Conservation (phyloP, 2,888 invertebrate genomes). For the Tricholauxania praeusta region DNA sequence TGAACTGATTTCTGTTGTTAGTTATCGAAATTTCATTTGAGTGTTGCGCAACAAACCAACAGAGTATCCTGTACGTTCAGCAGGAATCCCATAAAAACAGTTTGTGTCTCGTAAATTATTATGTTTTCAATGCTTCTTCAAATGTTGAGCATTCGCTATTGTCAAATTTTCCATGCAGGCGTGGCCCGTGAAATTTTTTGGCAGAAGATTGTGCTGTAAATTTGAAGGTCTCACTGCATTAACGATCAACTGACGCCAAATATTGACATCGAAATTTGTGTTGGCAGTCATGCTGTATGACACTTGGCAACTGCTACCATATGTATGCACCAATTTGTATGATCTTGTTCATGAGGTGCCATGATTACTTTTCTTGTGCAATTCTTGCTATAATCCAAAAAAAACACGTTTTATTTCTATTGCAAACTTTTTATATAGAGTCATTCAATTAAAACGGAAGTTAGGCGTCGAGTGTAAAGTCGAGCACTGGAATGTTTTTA, state of each 20-base stretch:
- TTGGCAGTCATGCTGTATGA: too few relatives aligned
- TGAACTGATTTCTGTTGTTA: slow-evolving; percentile 19
- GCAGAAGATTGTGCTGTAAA: slow-evolving; percentile 29
- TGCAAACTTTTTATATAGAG: too few relatives aligned
- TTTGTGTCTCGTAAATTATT: too few relatives aligned
- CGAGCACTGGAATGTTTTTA: neutral
- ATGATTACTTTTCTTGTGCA: too few relatives aligned
- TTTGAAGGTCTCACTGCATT: slow-evolving; percentile 18
- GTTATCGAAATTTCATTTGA: slow-evolving; percentile 24
- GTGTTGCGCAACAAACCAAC: slow-evolving; percentile 34
- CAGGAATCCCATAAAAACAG: neutral
- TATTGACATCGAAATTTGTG: neutral
- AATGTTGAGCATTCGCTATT: slow-evolving; percentile 14
- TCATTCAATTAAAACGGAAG: slow-evolving; percentile 21
- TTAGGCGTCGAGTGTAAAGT: neutral
- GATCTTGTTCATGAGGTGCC: too few relatives aligned
- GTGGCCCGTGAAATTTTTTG: slow-evolving; percentile 28
- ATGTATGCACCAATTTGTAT: too few relatives aligned
- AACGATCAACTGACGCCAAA: slow-evolving; percentile 28
- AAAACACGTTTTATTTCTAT: too few relatives aligned
- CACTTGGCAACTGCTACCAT: too few relatives aligned
- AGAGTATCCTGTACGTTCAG: slow-evolving; percentile 13
- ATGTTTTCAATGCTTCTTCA: neutral
- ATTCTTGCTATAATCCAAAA: too few relatives aligned
- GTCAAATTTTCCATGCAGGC: slow-evolving; percentile 29